Evolutionary conservation across 2,797 vertebrate genomes (phyloP), one percentile per base, ranked within the genome.

Genomic region (Coilia nasus): DNA sequence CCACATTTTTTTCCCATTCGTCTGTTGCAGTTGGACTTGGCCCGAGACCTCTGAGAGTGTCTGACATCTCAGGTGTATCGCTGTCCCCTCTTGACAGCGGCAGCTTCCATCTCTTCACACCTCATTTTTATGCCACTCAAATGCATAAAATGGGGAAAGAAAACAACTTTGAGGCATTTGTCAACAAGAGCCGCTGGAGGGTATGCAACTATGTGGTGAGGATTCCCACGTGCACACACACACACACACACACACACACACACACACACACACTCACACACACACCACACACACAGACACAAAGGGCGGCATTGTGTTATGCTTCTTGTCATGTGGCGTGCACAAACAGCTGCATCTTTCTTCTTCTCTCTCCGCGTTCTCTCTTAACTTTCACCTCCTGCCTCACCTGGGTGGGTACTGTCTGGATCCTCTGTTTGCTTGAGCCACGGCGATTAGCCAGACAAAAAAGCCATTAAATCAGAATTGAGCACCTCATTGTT

Each of bases 341-440:
- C 90, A 84, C 88, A 91, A 87, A 89, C 88, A 91, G 87, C 83
- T 87, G 88, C 85, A 84, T 91, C 82, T 81, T 85, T 86, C 83
- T 84, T 54, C 14, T 14, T 54, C 50, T 54, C 50, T 54, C 50
- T 14, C 50, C 14, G 50, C 9, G 6, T 7, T 19, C 85, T 83
- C 83, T 86, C 82, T 83, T 88, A 87, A 89, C 87, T 87, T 88
- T 88, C 86, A 84, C 90, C 88, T 87, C 0, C 71, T 78, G 1
- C 86, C 86, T 87, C 62, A 82, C 84, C 82, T 91, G 90, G 84
- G 87, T 90, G 92, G 88, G 91, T 90, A 87, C 84, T 81, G 92
- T 86, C 91, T 90, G 86, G 91, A 88, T 90, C 87, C 88, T 89
- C 90, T 91, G 89, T 91, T 91, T 93, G 92, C 92, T 88, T 92